Evolutionary conservation across 2,888 invertebrate species (phyloP).

Genomic region (Rotaria sp.): DNA sequence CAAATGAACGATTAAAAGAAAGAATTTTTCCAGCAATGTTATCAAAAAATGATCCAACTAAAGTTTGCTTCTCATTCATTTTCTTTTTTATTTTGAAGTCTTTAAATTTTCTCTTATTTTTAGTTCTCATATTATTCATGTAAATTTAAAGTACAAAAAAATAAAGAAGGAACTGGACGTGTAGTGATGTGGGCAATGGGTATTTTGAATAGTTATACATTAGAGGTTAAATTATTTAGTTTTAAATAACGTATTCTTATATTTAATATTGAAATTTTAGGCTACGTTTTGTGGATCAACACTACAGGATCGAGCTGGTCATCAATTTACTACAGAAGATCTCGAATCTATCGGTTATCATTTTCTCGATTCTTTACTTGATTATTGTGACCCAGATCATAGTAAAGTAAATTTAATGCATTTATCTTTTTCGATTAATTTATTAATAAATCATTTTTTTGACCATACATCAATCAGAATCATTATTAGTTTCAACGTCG

Average conservation of each 20-base stretch:
- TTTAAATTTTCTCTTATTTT: slow-evolving; percentile 46
- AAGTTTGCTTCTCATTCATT: slow-evolving; percentile 42
- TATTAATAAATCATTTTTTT: too few relatives aligned
- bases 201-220: slow-evolving; percentile 82
- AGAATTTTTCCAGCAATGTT: slow-evolving; percentile 89
- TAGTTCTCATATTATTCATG: slow-evolving; percentile 85
- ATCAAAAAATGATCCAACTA: slow-evolving; percentile 52
- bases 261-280: slow-evolving; percentile 44
- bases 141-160: slow-evolving; percentile 82
- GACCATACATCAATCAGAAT: too few relatives aligned
- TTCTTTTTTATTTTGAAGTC: slow-evolving; percentile 38
- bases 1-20: slow-evolving; percentile 73
- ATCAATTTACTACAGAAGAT: slow-evolving; percentile 75
- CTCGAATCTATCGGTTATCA: slow-evolving; percentile 75
- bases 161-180: slow-evolving; percentile 86
- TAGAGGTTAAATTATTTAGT: slow-evolving; percentile 61
- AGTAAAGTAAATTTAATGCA: slow-evolving; percentile 48
- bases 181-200: slow-evolving; percentile 92
- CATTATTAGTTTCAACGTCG: not conserved
- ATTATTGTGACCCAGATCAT: slow-evolving; percentile 67
- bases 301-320: slow-evolving; percentile 69
- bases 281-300: slow-evolving; percentile 80
- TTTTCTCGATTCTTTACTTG: slow-evolving; percentile 83
- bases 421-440: not conserved
- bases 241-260: not conserved